Conservation (phyloP, 1,140 invertebrate genomes). For the Berghia stephanieae region DNA sequence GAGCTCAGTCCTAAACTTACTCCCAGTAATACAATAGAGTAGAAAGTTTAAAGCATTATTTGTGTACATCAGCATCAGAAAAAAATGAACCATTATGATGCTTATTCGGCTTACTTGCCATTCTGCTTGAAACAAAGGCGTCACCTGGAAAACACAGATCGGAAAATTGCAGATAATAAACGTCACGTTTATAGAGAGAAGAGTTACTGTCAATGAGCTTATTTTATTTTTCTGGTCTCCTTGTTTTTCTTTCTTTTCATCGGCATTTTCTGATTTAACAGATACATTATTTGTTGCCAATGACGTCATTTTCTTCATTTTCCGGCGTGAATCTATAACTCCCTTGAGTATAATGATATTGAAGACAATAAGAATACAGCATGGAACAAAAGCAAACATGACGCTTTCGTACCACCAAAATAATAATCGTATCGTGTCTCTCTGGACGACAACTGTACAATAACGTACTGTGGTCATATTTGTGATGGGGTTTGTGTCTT, state of each 20-base stretch:
- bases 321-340: background rate
- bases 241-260: background rate
- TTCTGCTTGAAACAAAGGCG: background rate
- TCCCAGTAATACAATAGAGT: conserved; percentile 40
- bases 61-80: conserved; percentile 37
- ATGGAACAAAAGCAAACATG: background rate
- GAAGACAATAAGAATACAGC: background rate
- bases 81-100: background rate
- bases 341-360: background rate
- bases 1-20: conserved; percentile 38
- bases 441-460: background rate
- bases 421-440: background rate
- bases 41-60: conserved; percentile 46
- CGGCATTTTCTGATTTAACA: no score
- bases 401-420: background rate
- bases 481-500: background rate
- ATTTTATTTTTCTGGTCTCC: background rate
- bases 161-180: conserved; percentile 21
- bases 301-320: background rate
- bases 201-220: background rate
- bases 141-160: background rate
- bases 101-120: background rate
- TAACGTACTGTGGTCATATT: background rate
- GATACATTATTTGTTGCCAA: background rate
- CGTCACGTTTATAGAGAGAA: background rate